Base-by-base conservation (phyloP, 1,140 invertebrate genomes). In the Psilanteris sp. region DNA sequence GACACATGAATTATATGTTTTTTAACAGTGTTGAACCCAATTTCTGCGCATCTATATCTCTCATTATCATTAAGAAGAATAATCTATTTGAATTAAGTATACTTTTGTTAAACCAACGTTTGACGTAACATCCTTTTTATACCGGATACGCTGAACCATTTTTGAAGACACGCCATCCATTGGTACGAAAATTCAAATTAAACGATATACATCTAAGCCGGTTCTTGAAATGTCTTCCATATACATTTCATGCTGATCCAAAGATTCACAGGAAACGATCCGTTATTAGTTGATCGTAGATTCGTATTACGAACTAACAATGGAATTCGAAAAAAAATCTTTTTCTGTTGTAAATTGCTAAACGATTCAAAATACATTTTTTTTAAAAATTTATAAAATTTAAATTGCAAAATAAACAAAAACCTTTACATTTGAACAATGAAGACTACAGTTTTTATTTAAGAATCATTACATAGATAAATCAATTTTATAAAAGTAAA, bases 131-230 rank as follows among this genome's bases (percentile, higher is more conserved):
- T 67, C 62, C 62, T 36, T 24, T 3, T 26, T 22, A 2, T 16
- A n/a, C 13, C 62, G 62, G 62, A 67, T 46, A 29, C 11, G 2
- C 16, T 31, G 48, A 37, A 22, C 62, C 48, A 46, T 55, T 67
- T 55, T 54, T 11, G 39, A 54, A 67, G 34, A 43, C 59, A 9
- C 26, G 13, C 8, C 27, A 14, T 4, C 34, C 34, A 70, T 29
- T 54, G 55, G 34, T 3, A 41, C 15, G 10, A 46, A 55, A 54
- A 71, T 71, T 71, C 27, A 71, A 71, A 61, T 54, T 71, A 41
- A 27, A 18, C 15, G 67, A 71, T 71, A 54, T 4, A 24, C 8
- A 71, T 71, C 67, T 72, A 27, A 44, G 18, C 24, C 3, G 10
- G 4, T 13, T 43, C 27, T 44, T 10, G n/a, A 54, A 46, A 34